phyloP scores from a whole-genome alignment of 2,888 invertebrate genomes.

The Apoderus coryli region DNA sequence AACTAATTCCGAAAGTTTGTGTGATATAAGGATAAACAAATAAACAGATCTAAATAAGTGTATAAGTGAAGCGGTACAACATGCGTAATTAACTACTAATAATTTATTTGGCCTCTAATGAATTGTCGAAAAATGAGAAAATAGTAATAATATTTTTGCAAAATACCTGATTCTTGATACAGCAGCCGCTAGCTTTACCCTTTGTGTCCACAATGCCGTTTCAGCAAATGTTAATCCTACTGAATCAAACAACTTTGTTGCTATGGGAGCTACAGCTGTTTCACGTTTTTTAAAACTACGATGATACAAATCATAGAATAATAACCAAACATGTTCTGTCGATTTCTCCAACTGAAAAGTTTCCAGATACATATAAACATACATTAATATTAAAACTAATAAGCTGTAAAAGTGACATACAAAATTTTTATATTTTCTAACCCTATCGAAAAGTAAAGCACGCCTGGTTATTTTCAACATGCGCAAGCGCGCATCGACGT shows the following conservation, averaged over 20 bases:
- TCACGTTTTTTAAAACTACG: slow-evolving; percentile 38
- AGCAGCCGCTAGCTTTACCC: slow-evolving; percentile 59
- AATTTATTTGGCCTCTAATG: too few relatives aligned
- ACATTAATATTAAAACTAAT: too few relatives aligned
- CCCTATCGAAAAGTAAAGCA: slow-evolving; percentile 1
- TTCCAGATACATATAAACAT: too few relatives aligned
- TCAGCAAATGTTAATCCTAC: slow-evolving; percentile 39
- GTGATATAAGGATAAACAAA: too few relatives aligned
- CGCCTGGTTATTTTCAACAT: too few relatives aligned
- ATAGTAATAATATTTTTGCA: too few relatives aligned
- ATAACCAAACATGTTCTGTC: slow-evolving; percentile 41
- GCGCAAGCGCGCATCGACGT: too few relatives aligned
- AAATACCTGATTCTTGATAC: slow-evolving; percentile 48
- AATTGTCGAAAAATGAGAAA: too few relatives aligned
- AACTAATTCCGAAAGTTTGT: too few relatives aligned
- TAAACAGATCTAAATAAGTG: too few relatives aligned
- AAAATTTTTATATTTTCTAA: background rate
- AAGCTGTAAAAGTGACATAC: slow-evolving; percentile 2
- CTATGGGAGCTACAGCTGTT: slow-evolving; percentile 19
- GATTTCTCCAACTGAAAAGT: slow-evolving; percentile 21
- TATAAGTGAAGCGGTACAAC: too few relatives aligned
- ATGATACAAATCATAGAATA: slow-evolving; percentile 54
- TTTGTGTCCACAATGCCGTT: slow-evolving; percentile 44
- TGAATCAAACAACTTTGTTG: slow-evolving; percentile 24
- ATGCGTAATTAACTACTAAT: too few relatives aligned